Conservation (phyloP, 2,797 vertebrate genomes). For the Cirrhinus mrigala region DNA sequence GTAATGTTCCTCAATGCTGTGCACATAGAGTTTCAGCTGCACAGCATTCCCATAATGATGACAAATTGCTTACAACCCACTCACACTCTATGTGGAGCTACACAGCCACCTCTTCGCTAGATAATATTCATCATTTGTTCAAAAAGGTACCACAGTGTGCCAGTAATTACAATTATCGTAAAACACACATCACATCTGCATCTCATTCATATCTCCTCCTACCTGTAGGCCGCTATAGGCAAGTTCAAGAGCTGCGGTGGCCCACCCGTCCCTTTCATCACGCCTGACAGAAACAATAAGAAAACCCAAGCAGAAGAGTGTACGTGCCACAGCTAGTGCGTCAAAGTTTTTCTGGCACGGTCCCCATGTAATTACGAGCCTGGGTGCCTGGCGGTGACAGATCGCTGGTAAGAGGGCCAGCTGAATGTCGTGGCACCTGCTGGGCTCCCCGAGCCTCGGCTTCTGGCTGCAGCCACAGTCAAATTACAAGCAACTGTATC, state of each 20-base stretch:
- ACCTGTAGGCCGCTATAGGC: slow-evolving; percentile 7
- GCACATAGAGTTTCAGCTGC: slow-evolving; percentile 12
- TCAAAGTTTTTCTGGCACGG: slow-evolving; percentile 72
- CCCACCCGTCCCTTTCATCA: slow-evolving; percentile 76
- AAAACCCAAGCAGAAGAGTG: slow-evolving; percentile 71
- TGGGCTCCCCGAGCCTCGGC: slow-evolving; percentile 64
- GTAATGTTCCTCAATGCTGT: slow-evolving; percentile 6
- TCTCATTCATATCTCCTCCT: slow-evolving; percentile 7
- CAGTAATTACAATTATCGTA: slow-evolving; percentile 36
- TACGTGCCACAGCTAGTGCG: slow-evolving; percentile 56
- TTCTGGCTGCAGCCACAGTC: slow-evolving; percentile 69
- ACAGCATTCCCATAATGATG: slow-evolving; percentile 36
- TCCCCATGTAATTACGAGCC: slow-evolving; percentile 82
- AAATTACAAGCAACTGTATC: slow-evolving; percentile 68
- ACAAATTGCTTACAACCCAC: slow-evolving; percentile 37
- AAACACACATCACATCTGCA: slow-evolving; percentile 11
- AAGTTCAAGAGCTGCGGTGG: slow-evolving; percentile 40
- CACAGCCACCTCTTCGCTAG: slow-evolving; percentile 6
- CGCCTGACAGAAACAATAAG: slow-evolving; percentile 80
- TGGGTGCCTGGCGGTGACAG: slow-evolving; percentile 82
- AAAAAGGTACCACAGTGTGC: slow-evolving; percentile 22
- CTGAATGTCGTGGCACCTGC: slow-evolving; percentile 73
- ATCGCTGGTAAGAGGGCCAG: slow-evolving; percentile 81
- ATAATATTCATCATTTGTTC: slow-evolving; percentile 41
- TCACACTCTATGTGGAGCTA: not conserved